Evolutionary conservation across 2,797 vertebrate species (phyloP), one percentile per base, ranked within the genome.

Genomic region (Lutjanus campechanus): DNA sequence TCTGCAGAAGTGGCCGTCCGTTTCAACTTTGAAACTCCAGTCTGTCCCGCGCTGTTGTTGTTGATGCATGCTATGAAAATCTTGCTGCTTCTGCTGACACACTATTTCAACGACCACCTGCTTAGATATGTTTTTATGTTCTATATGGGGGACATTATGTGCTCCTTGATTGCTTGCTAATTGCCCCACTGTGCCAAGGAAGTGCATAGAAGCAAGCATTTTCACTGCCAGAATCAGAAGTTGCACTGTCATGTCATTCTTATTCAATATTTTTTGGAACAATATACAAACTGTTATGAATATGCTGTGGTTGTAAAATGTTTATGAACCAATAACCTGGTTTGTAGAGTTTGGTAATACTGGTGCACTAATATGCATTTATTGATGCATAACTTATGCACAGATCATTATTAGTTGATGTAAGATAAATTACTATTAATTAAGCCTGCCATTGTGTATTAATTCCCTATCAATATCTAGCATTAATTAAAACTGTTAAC

Each of bases 71-170:
- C 68, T 63, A 36, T 73, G n/a, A 41, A 76, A 79, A 61, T 22
- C 7, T 10, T 25, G 20, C n/a, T 19, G 29, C 25, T 70, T 64
- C 25, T 79, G 79, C 84, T 81, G 79, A 85, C 71, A 62, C 56
- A 68, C 40, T 0, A 1, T 55, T 68, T 19, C 49, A 50, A 8
- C 69, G 65, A 49, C 65, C 70, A 85, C 79, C 76, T 83, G 82
- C 70, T 83, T 60, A 5, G 56, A 76, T 69, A 9, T 62, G 62
- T 67, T 68, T 82, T 81, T 63, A 75, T 79, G 68, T 63, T 65
- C 64, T 72, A 47, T 63, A 58, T 50, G 19, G 53, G 61, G 43
- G 41, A 46, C 36, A 73, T 75, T 60, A 81, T 81, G 70, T 55
- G 59, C 40, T 67, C 64, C 55, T 73, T 82, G 66, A 73, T 63